Conservation (phyloP, 2,113 vertebrate species). For the Alectura lathami region DNA sequence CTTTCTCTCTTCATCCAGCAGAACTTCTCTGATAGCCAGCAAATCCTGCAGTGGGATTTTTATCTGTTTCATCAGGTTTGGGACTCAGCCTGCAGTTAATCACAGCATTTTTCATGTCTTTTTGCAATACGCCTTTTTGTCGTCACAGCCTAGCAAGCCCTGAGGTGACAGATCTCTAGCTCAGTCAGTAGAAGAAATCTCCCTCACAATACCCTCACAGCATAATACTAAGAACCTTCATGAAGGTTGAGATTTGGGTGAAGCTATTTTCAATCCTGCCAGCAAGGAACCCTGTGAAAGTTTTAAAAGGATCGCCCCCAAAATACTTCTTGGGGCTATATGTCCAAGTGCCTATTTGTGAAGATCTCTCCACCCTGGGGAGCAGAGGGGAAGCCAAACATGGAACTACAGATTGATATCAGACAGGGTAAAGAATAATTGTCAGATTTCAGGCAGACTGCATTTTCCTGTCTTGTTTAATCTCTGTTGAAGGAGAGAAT, state of each 20-base stretch:
- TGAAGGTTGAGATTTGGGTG: not conserved
- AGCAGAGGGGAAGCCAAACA: not conserved
- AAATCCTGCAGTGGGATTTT: not conserved
- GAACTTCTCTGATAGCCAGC: not conserved
- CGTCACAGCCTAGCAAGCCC: not conserved
- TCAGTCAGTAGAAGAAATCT: not conserved
- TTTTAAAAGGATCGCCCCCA: not conserved
- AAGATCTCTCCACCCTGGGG: not conserved
- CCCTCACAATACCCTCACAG: not conserved
- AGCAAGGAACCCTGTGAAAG: not conserved
- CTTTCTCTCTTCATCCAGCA: not conserved
- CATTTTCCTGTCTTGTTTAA: slow-evolving; percentile 19
- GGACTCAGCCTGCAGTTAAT: not conserved
- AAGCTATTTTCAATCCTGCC: not conserved
- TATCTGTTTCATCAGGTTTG: not conserved
- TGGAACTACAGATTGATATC: not conserved
- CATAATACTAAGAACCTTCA: not conserved
- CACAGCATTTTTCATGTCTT: not conserved
- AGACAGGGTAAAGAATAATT: not conserved
- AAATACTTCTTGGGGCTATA: not conserved
- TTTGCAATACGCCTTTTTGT: not conserved
- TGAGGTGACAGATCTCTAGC: too few species aligned
- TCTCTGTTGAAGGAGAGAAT: not conserved
- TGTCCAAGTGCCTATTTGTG: not conserved
- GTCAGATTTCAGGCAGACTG: not conserved